phyloP scores from a whole-genome alignment of 2,113 vertebrate species.

The Etia nguti region DNA sequence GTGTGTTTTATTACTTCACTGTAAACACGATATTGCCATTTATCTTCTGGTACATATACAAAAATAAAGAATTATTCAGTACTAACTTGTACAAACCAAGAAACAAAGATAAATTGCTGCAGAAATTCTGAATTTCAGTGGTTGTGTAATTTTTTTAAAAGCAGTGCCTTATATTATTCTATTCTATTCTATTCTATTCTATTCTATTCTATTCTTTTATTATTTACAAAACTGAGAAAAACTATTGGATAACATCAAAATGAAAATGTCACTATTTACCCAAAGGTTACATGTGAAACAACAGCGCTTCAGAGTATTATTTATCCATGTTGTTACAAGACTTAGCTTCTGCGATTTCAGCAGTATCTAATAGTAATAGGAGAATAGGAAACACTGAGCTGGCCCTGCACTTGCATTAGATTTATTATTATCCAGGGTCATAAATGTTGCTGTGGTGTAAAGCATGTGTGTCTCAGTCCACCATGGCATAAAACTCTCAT shows the following conservation, averaged over 20 bases:
- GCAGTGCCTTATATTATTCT: not conserved
- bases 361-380: not conserved
- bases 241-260: accelerated
- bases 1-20: not conserved
- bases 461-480: not conserved
- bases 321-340: not conserved
- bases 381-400: not conserved
- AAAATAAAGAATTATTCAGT: not conserved
- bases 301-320: not conserved
- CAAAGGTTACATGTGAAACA: not conserved
- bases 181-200: not conserved
- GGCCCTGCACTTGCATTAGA: accelerated
- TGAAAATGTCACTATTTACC: accelerated
- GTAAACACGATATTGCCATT: not conserved
- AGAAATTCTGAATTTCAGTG: not conserved
- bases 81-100: not conserved
- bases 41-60: not conserved
- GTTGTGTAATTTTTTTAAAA: accelerated
- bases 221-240: not conserved
- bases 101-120: not conserved
- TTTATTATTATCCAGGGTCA: not conserved
- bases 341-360: not conserved
- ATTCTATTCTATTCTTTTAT: not conserved
- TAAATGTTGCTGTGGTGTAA: not conserved
- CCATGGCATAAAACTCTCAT: not conserved